phyloP scores from a whole-genome alignment of 2,888 invertebrate species.

The Pyrocoelia pectoralis region DNA sequence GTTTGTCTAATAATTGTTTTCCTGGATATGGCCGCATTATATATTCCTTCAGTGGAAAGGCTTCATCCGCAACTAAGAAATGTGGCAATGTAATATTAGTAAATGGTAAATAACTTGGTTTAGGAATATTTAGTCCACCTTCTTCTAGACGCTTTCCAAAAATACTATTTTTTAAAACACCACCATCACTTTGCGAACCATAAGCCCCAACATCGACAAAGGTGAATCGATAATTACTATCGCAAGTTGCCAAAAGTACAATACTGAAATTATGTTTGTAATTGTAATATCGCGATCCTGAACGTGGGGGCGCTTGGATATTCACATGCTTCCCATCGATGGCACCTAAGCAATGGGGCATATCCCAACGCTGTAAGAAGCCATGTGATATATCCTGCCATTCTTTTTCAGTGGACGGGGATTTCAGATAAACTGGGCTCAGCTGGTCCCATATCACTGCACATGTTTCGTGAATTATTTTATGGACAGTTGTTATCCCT shows the following conservation, averaged over 20 bases:
- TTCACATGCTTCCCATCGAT: too few species aligned
- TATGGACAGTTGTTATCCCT: too few species aligned
- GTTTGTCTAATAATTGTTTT: neutral
- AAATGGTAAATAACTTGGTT: neutral
- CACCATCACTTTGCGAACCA: constrained; percentile 15
- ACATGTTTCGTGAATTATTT: too few species aligned
- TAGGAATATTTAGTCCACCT: neutral
- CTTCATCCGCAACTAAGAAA: constrained; percentile 1
- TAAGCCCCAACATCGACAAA: constrained; percentile 21
- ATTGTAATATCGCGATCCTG: constrained; percentile 18
- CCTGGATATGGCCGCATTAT: constrained; percentile 9
- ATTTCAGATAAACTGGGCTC: too few species aligned
- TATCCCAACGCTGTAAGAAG: too few species aligned
- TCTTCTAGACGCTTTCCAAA: constrained; percentile 3
- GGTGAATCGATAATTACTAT: constrained; percentile 20
- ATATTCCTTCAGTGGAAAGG: constrained; percentile 1
- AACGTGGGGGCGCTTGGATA: constrained; percentile 14
- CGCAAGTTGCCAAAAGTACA: constrained; percentile 17
- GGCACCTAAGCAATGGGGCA: too few species aligned
- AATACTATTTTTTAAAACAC: too few species aligned
- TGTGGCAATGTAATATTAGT: neutral
- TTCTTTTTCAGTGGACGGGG: too few species aligned
- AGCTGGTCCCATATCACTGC: too few species aligned
- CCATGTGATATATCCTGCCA: too few species aligned
- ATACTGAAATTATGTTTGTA: constrained; percentile 23